These are phyloP conservation scores for Aphelinus atriplicis DNA, from an alignment of 1,140 invertebrate genomes.

Conservation along the genomic window DNA sequence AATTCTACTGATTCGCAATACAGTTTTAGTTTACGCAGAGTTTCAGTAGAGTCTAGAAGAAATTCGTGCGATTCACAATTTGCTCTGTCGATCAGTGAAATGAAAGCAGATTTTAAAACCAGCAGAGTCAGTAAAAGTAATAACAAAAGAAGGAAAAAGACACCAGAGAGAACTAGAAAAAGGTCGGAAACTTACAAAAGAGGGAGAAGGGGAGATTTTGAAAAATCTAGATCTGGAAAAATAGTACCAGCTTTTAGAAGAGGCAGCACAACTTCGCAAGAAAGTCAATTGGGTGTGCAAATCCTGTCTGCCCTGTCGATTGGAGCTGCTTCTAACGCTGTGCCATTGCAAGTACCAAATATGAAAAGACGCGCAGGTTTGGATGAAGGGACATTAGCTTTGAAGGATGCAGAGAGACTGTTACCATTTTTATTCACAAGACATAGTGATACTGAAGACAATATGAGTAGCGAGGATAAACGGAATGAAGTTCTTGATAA, in stretches of 20 bases:
- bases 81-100: conserved; percentile 82
- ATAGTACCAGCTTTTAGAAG: conserved; percentile 67
- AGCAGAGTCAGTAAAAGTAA: conserved; percentile 61
- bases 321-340: conserved; percentile 62
- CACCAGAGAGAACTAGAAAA: conserved; percentile 37
- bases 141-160: conserved; percentile 39
- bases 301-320: conserved; percentile 65
- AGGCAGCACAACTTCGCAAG: conserved; percentile 81
- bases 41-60: conserved; percentile 82
- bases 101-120: conserved; percentile 73
- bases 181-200: conserved; percentile 41
- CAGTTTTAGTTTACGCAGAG: conserved; percentile 79
- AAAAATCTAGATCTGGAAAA: conserved; percentile 61
- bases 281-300: conserved; percentile 76
- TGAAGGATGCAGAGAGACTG: conserved; percentile 66
- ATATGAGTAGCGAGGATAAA: conserved; percentile 63
- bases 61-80: conserved; percentile 87
- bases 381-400: conserved; percentile 52
- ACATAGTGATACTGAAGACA: conserved; percentile 66
- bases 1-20: conserved; percentile 82
- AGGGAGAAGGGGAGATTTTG: conserved; percentile 53
- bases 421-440: conserved; percentile 67
- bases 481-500: conserved; percentile 66
- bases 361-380: conserved; percentile 69
- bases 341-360: conserved; percentile 63